phyloP scores from a whole-genome alignment of 2,113 vertebrate genomes.

The Phyllopteryx taeniolatus region DNA sequence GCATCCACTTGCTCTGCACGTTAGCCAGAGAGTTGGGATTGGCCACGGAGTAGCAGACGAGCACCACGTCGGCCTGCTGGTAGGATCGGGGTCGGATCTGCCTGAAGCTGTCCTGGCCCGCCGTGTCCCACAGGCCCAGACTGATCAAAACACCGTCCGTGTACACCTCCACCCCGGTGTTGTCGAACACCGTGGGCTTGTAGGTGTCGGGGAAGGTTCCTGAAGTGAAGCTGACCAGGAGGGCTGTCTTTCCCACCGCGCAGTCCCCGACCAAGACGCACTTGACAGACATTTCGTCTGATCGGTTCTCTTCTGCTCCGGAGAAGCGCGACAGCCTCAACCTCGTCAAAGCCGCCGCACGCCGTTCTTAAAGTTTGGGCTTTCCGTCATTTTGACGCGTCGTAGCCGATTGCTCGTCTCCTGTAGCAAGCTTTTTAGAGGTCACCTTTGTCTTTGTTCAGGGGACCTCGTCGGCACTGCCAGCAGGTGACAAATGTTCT shows the following conservation, averaged over 20 bases:
- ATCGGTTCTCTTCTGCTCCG: neutral
- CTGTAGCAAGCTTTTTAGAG: neutral
- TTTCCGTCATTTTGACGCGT: neutral
- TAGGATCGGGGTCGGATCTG: conserved; percentile 92
- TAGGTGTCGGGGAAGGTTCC: conserved; percentile 93
- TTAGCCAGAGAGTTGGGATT: conserved; percentile 85
- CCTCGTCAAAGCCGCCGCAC: neutral
- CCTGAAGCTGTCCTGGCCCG: conserved; percentile 86
- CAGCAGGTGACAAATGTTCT: neutral
- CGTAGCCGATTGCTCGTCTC: neutral
- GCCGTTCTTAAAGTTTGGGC: neutral
- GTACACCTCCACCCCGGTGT: conserved; percentile 92
- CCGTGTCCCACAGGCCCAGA: conserved; percentile 94
- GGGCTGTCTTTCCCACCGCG: conserved; percentile 89
- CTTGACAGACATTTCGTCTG: conserved; percentile 82
- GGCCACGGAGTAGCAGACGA: conserved; percentile 93
- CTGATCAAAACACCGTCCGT: conserved; percentile 93
- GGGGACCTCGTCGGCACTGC: neutral
- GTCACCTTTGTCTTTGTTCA: neutral
- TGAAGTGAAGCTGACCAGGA: conserved; percentile 91
- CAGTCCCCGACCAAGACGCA: conserved; percentile 93
- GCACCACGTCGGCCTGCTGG: conserved; percentile 89
- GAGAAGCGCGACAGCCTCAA: neutral
- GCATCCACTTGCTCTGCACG: conserved; percentile 86
- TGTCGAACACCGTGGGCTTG: conserved; percentile 93